Evolutionary conservation across 1,140 invertebrate species (phyloP).

Genomic region (Pogonus chalceus): DNA sequence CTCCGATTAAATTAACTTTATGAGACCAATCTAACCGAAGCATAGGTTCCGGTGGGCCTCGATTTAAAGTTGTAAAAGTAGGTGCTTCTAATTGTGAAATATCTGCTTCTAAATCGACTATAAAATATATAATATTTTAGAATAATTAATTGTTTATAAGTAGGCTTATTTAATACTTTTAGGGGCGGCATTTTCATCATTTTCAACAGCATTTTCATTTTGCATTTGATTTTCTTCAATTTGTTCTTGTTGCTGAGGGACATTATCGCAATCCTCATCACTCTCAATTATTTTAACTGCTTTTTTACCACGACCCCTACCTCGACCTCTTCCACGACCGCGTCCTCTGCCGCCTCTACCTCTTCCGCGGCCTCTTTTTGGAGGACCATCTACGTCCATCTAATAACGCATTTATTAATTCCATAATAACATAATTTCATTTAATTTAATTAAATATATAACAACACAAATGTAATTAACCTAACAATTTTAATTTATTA

Average conservation of each 20-base stretch:
- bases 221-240: constrained; percentile 33
- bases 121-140: constrained; percentile 16
- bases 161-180: too few relatives aligned
- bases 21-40: constrained; percentile 78
- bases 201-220: constrained; percentile 34
- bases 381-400: constrained; percentile 38
- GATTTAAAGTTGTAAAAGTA: constrained; percentile 80
- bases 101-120: constrained; percentile 78
- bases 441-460: too few relatives aligned
- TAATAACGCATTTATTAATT: too few relatives aligned
- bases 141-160: too few relatives aligned
- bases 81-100: constrained; percentile 82
- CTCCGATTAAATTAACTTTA: constrained; percentile 84
- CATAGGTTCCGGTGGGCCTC: constrained; percentile 81
- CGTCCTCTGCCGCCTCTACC: constrained; percentile 51
- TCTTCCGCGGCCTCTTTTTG: constrained; percentile 45
- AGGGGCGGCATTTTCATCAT: constrained; percentile 38
- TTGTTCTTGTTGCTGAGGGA: constrained; percentile 39
- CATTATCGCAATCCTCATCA: constrained; percentile 56
- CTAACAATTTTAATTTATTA: too few relatives aligned
- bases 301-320: constrained; percentile 59
- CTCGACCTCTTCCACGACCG: constrained; percentile 55
- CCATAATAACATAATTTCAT: too few relatives aligned
- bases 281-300: constrained; percentile 61
- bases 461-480: too few relatives aligned